Evolutionary conservation across 2,888 invertebrate genomes (phyloP), one percentile per base, ranked within the genome.

Genomic region (Dryococelus australis): DNA sequence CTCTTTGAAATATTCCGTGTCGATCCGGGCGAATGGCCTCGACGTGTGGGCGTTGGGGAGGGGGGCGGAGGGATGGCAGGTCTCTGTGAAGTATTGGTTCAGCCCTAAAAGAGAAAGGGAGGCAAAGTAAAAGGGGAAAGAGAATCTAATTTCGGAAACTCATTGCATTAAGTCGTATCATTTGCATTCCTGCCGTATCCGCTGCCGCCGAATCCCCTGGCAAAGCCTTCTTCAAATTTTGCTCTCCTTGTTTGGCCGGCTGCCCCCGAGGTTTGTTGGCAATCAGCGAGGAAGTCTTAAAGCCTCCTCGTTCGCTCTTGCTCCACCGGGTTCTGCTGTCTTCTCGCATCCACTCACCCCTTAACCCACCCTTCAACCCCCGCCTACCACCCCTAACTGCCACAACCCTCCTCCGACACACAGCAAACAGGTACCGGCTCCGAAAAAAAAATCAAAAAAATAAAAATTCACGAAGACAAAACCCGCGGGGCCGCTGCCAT

Each of bases 81-180:
- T 65, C 65, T 65, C 65, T 24, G 65, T 65, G 65, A 65, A 8
- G 20, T 65, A 65, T 65, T 65, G 65, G 65, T 65, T 24, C 65
- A 65, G n/a, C n/a, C 65, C n/a, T 65, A 8, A 0, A 8, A 0
- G 65, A 65, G 65, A 65, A 65, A 65, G 24, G 20, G 16, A 65
- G 65, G 24, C 20, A 65, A 65, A 65, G n/a, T 20, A 65, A 65
- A 65, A 65, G 65, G 65, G 47, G 24, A 65, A 65, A 16, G 65
- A 65, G 65, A 65, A 65, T 65, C 65, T 65, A 65, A 65, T 65
- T 65, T 65, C 65, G 65, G n/a, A 65, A 65, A 65, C 65, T 65
- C 65, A 65, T 65, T n/a, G 65, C 65, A 65, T 65, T 65, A 65
- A 65, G 65, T 65, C 65, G 65, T 65, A 65, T 65, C 65, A 65